These are phyloP conservation scores for Bombus balteatus DNA, from an alignment of 1,140 invertebrate species.

Conservation along the genomic window DNA sequence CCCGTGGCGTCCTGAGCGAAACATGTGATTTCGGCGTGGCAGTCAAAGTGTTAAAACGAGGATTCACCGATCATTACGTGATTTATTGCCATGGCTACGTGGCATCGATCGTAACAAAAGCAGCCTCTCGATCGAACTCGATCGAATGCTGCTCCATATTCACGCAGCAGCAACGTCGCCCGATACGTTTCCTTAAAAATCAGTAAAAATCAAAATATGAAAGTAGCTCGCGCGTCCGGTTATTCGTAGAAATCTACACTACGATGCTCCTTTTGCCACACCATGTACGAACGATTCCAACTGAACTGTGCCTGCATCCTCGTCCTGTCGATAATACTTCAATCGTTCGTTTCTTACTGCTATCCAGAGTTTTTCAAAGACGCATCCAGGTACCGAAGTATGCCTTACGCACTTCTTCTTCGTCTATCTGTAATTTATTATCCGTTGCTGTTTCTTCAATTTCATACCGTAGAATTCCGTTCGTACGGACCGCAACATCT, in stretches of 20 bases:
- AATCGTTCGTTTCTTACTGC: neutral
- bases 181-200: neutral
- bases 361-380: conserved; percentile 2
- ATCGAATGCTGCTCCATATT: conserved; percentile 3
- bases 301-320: conserved; percentile 19
- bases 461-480: neutral
- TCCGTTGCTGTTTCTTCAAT: accelerated
- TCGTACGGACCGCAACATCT: too few relatives aligned
- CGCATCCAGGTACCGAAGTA: conserved; percentile 37
- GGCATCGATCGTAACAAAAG: conserved; percentile 27
- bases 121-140: neutral
- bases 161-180: conserved; percentile 14
- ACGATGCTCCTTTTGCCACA: conserved; percentile 18
- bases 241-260: neutral
- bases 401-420: too few relatives aligned
- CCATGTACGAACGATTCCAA: conserved; percentile 45
- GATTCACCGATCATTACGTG: neutral
- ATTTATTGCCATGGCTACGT: neutral
- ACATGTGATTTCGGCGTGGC: too few relatives aligned
- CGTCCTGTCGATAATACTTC: conserved; percentile 24
- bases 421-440: too few relatives aligned
- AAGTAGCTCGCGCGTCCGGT: neutral
- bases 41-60: too few relatives aligned
- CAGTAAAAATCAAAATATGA: conserved; percentile 28
- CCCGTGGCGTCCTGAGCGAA: too few relatives aligned